Conservation (phyloP, 2,113 vertebrate species). For the Aegotheles bennettii region DNA sequence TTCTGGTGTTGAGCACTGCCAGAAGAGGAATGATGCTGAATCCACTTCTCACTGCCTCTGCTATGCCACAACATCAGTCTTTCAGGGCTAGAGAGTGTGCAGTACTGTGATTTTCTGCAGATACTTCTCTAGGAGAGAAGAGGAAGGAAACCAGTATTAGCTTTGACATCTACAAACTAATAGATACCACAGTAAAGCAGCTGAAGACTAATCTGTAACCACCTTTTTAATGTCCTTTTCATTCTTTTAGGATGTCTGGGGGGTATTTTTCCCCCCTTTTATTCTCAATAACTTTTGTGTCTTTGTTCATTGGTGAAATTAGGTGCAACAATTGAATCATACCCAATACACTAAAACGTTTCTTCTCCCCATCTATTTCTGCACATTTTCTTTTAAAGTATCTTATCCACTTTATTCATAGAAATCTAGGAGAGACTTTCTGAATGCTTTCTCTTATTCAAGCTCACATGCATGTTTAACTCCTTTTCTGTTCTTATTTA, state of each 20-base stretch:
- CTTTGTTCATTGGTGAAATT: accelerated
- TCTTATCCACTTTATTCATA: neutral
- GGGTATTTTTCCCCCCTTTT: neutral
- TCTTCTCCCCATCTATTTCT: neutral
- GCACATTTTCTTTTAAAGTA: neutral
- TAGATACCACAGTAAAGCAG: neutral
- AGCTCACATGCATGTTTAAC: neutral
- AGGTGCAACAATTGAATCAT: neutral
- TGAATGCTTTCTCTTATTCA: neutral
- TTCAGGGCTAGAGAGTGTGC: neutral
- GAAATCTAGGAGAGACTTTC: neutral
- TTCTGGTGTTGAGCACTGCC: neutral
- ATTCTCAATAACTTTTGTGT: neutral
- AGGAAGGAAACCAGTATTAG: neutral
- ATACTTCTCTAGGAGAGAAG: neutral
- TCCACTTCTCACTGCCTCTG: neutral
- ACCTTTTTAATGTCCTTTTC: neutral
- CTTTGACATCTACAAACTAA: neutral
- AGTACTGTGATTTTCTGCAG: neutral
- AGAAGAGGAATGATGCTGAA: neutral
- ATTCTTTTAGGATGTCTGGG: neutral
- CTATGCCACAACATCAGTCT: neutral
- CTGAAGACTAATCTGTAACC: neutral
- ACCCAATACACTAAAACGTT: neutral
- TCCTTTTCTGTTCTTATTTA: neutral